Base-by-base conservation (phyloP, 2,888 invertebrate genomes). In the Nineta flava region DNA sequence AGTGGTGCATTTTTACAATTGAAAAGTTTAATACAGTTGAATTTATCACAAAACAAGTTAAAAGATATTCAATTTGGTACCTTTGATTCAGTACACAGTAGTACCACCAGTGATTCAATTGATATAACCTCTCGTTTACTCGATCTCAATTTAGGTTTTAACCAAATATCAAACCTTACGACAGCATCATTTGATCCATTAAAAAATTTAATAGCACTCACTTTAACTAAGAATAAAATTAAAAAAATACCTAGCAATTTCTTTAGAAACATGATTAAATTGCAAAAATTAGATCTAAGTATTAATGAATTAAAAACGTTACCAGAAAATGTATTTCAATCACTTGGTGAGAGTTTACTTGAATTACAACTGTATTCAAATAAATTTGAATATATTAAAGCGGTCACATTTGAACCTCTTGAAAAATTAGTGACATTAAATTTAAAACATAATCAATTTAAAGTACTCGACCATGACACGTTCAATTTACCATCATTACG, bases 401-500 rank as follows among this genome's bases (percentile, higher is more conserved):
- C 47, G 17, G 45, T 43, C 7, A 54, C 57, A 47, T 57, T 59
- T 46, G 55, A 56, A 19, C 54, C 52, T 53, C 17, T 55, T 5
- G 46, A 47, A 13, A 55, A 55, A 45, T 51, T 59, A 43, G 52
- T 57, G 45, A 21, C 26, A 31, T 50, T 60, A 46, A 54, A 59
- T 50, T 54, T 59, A 42, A 52, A 50, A 31, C 56, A 55, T 13
- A 58, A 60, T 50, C 56, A 57, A 13, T 60, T 44, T n/a, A 44
- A 19, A 21, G 13, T n/a, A 10, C 9, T 44, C 12, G 26, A 44
- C 5, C 2, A 2, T 10, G 44, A 26, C 7, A 9, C 19, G 2
- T 44, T 44, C 2, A 44, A 44, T 12, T 21, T 44, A 9, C 44
- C 44, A 13, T 13, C 9, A 10, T 44, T 44, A 21, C 19, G 26